Percentiles rank a stretch among this genome's conserved stretches.
phyloP scores from a whole-genome alignment of 2,888 invertebrate genomes.

The Agrotis segetum region DNA sequence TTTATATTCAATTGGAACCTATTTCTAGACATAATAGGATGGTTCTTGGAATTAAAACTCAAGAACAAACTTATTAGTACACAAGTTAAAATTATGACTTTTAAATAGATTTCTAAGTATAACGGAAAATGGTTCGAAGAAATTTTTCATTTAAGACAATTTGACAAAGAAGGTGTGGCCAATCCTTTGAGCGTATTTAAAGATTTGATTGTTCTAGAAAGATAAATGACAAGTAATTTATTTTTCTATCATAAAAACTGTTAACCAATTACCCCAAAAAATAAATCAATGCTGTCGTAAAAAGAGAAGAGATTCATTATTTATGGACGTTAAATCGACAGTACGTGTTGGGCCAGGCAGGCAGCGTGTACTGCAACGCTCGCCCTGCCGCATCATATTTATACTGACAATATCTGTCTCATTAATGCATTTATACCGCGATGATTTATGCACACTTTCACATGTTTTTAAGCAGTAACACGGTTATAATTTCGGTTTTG shows the following conservation, averaged over 20 bases:
- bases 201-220: neutral
- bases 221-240: conserved; percentile 9
- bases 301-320: conserved; percentile 68
- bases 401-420: conserved; percentile 77
- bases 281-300: conserved; percentile 55
- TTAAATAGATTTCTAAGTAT: conserved; percentile 22
- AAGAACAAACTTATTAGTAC: neutral
- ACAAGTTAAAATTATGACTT: neutral
- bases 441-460: conserved; percentile 58
- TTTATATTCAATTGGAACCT: neutral
- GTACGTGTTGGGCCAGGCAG: conserved; percentile 65
- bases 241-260: conserved; percentile 30
- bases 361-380: conserved; percentile 58
- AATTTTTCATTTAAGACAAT: neutral
- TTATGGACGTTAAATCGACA: conserved; percentile 72
- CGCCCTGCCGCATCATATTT: conserved; percentile 67
- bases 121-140: neutral
- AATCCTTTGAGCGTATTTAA: conserved; percentile 3
- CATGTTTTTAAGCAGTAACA: conserved; percentile 47
- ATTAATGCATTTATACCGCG: conserved; percentile 71
- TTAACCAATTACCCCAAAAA: conserved; percentile 36
- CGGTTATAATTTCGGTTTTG: conserved; percentile 37
- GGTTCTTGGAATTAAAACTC: neutral
- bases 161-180: neutral
- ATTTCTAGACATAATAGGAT: neutral